phyloP scores from a whole-genome alignment of 92 coral and sea anemone species.

The Meandrina meandrites region DNA sequence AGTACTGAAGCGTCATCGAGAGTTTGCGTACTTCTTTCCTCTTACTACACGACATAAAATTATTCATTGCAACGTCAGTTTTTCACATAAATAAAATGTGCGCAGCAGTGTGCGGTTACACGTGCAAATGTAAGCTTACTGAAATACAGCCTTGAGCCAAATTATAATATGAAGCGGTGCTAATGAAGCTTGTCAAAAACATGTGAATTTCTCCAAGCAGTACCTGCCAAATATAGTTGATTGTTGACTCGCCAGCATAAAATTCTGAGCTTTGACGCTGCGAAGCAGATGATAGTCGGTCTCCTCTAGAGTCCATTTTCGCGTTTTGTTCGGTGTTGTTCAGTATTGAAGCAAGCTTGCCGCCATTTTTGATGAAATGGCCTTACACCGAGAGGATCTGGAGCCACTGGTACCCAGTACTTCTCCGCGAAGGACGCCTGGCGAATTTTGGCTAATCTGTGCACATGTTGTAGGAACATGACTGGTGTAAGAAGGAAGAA shows the following conservation, averaged over 20 bases:
- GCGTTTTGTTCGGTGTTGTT: background rate
- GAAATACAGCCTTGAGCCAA: too few relatives aligned
- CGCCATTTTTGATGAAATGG: slow-evolving; percentile 72
- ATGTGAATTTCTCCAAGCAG: background rate
- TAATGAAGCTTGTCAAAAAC: background rate
- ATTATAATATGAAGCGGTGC: too few relatives aligned
- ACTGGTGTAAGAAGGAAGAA: slow-evolving; percentile 86
- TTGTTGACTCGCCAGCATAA: slow-evolving; percentile 77
- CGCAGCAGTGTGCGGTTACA: background rate
- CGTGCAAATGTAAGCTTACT: background rate
- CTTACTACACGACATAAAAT: too few relatives aligned
- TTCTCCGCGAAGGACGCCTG: slow-evolving; percentile 34
- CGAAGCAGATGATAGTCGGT: slow-evolving; percentile 48
- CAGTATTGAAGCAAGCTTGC: slow-evolving; percentile 39
- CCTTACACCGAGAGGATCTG: slow-evolving; percentile 9
- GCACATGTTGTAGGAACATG: slow-evolving; percentile 49
- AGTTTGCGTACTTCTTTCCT: background rate
- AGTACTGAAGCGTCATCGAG: background rate
- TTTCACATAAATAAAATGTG: background rate
- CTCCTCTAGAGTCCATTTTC: slow-evolving; percentile 36
- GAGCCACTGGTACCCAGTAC: slow-evolving; percentile 22
- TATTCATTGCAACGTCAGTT: background rate
- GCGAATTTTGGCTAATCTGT: background rate
- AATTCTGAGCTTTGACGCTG: slow-evolving; percentile 87
- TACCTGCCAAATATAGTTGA: slow-evolving; percentile 89